A percentile compares a stretch with the other conserved stretches of the same genome.
Conservation (phyloP, 2,113 vertebrate species). For the Ailuropoda melanoleuca region DNA sequence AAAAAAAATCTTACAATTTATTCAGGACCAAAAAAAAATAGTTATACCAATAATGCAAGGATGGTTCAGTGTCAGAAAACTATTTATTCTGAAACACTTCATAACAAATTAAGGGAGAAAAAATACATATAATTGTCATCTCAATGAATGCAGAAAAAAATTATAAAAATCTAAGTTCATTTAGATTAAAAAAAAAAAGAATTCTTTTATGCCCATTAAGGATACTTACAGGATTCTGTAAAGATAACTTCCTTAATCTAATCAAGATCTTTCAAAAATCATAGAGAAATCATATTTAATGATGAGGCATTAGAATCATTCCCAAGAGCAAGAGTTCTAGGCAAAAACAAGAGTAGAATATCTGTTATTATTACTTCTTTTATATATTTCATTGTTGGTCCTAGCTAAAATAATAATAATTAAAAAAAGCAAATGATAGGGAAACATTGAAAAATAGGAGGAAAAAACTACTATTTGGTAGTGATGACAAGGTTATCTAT, state of each 20-base stretch:
- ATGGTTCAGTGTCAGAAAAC: neutral
- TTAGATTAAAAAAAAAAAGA: neutral
- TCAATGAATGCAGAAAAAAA: constrained; percentile 22
- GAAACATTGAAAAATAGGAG: neutral
- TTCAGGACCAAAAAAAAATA: neutral
- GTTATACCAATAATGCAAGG: neutral
- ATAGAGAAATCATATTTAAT: neutral
- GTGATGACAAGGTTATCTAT: neutral
- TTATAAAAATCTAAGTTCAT: constrained; percentile 30
- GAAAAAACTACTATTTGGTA: neutral
- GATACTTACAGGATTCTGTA: neutral
- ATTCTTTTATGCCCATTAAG: neutral
- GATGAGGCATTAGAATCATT: neutral
- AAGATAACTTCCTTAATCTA: neutral
- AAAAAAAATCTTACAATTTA: neutral
- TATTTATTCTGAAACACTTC: neutral
- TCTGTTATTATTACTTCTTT: neutral
- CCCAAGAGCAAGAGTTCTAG: neutral
- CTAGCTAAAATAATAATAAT: neutral
- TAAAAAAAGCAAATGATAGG: neutral
- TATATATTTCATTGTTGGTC: neutral
- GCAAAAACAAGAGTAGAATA: neutral
- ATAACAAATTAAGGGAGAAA: neutral
- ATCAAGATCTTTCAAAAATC: neutral
- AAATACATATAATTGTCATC: neutral